Evolutionary conservation across 2,113 vertebrate genomes (phyloP).

Genomic region (Phalacrocorax aristotelis): DNA sequence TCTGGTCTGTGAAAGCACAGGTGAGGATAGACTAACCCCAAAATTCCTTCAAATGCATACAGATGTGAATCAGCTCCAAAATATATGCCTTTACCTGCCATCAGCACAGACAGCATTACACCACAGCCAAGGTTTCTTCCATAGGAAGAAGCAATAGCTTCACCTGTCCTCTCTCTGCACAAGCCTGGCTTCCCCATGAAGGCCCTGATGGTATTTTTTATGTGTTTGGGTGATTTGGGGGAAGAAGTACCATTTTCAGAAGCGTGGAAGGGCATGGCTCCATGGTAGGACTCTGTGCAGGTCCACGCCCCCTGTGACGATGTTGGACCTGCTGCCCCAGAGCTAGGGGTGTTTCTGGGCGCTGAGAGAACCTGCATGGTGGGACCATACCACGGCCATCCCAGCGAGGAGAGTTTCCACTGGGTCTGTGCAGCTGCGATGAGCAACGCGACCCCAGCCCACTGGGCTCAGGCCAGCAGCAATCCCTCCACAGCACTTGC

Average conservation of each 20-base stretch:
- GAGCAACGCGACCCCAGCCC: neutral
- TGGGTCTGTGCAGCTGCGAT: neutral
- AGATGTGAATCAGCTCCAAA: neutral
- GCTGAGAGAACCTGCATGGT: neutral
- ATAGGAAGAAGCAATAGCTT: neutral
- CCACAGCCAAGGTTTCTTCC: neutral
- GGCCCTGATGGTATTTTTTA: neutral
- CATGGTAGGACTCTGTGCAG: neutral
- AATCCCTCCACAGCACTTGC: neutral
- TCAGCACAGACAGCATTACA: neutral
- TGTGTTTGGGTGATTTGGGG: neutral
- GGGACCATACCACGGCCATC: accelerated
- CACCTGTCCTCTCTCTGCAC: neutral
- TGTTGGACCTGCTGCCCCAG: neutral
- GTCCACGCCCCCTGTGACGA: accelerated
- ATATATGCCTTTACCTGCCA: neutral
- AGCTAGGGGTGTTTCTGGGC: neutral
- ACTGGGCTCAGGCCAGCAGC: neutral
- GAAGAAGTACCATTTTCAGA: neutral
- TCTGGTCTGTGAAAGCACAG: neutral
- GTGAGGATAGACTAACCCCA: neutral
- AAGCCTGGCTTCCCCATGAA: accelerated
- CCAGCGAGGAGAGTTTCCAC: neutral
- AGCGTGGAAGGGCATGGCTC: neutral
- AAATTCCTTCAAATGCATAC: neutral